A percentile compares a stretch with the other conserved stretches of the same genome.
These are phyloP conservation scores for Zaprionus nigranus DNA, from an alignment of 1,140 invertebrate genomes.

Conservation along the genomic window DNA sequence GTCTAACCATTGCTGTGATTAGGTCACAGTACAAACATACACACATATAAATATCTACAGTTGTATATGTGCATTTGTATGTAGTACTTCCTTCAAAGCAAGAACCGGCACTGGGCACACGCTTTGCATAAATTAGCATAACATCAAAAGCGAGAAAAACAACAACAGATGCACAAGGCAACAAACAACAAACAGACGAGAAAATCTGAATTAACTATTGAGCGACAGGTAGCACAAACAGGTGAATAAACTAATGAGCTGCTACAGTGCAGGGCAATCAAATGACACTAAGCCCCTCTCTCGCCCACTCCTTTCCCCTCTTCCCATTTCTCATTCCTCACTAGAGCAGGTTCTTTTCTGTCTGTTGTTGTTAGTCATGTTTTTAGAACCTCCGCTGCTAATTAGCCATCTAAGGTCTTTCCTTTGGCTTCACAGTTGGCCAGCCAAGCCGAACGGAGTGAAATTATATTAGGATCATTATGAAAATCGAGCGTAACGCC, in stretches of 20 bases:
- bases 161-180: conserved; percentile 39
- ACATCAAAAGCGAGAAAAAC: conserved; percentile 48
- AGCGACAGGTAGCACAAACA: conserved; percentile 59
- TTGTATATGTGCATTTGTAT: not conserved
- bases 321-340: not conserved
- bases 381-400: conserved; percentile 22
- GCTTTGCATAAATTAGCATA: conserved; percentile 80
- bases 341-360: conserved; percentile 1
- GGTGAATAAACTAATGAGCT: conserved; percentile 76
- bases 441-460: conserved; percentile 61
- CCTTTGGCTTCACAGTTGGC: conserved; percentile 54
- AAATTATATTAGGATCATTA: conserved; percentile 25
- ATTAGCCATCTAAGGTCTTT: conserved; percentile 48
- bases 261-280: conserved; percentile 21
- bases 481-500: conserved; percentile 7
- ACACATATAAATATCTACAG: not conserved
- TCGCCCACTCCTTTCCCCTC: not conserved
- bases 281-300: not conserved
- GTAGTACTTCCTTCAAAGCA: conserved; percentile 58
- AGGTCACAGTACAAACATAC: conserved; percentile 51
- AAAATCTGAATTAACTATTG: conserved; percentile 50
- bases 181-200: conserved; percentile 17
- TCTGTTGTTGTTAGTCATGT: not conserved
- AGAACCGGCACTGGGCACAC: conserved; percentile 64
- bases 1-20: conserved; percentile 49